These are phyloP conservation scores for Oryzias sinensis DNA, from an alignment of 2,797 vertebrate genomes.

Conservation along the genomic window DNA sequence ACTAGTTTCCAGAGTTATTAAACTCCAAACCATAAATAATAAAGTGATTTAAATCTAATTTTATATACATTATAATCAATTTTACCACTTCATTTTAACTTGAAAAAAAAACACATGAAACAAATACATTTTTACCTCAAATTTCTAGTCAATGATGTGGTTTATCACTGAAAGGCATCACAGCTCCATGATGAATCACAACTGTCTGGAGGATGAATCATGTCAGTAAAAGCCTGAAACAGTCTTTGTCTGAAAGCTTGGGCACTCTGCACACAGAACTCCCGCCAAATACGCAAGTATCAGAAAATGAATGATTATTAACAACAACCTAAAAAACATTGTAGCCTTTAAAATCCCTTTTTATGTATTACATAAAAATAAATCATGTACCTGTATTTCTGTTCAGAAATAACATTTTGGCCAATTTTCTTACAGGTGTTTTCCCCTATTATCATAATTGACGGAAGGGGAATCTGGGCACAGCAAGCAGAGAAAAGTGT, in stretches of 20 bases:
- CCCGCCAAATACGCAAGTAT: conserved; percentile 30
- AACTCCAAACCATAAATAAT: no score
- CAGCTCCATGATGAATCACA: conserved; percentile 49
- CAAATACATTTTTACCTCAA: background rate
- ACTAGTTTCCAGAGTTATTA: no score
- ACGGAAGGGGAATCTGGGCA: background rate
- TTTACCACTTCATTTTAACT: no score
- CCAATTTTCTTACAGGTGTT: background rate
- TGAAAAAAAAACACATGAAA: no score
- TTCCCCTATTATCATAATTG: conserved; percentile 1
- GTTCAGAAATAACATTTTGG: no score
- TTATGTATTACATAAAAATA: background rate
- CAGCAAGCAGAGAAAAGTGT: conserved; percentile 31
- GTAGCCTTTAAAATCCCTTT: background rate
- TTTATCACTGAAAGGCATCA: conserved; percentile 12
- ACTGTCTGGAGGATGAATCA: conserved; percentile 51
- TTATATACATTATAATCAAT: no score
- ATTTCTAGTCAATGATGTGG: conserved; percentile 6
- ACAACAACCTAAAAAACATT: background rate
- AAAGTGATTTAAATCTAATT: no score
- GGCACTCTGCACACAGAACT: conserved; percentile 37
- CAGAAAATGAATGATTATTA: conserved; percentile 11
- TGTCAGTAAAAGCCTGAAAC: conserved; percentile 44
- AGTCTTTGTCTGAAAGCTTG: conserved; percentile 54
- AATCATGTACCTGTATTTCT: background rate